Evolutionary conservation across 2,113 vertebrate species (phyloP).

Genomic region (Madoqua kirkii): DNA sequence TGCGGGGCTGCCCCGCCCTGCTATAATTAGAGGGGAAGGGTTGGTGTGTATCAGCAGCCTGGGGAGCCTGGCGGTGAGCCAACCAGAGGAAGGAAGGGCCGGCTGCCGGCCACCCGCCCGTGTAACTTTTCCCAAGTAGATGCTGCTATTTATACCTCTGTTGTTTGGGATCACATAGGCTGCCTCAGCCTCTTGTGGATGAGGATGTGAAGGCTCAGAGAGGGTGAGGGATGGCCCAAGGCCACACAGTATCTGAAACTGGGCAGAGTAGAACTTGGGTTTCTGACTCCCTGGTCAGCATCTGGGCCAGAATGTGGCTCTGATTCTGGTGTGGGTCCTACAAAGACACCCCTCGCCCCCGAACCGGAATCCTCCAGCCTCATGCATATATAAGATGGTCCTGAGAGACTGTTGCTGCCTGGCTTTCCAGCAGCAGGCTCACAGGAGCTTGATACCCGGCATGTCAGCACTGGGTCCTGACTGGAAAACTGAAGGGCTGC

Average conservation of each 20-base stretch:
- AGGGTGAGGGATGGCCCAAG: not conserved
- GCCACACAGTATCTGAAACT: not conserved
- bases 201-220: not conserved
- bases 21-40: not conserved
- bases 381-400: too few species aligned
- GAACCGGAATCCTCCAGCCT: too few species aligned
- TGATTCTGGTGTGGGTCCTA: not conserved
- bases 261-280: not conserved
- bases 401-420: accelerated
- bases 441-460: accelerated
- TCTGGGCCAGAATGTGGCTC: not conserved
- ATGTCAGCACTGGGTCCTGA: not conserved
- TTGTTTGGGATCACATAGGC: not conserved
- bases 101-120: not conserved
- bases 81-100: not conserved
- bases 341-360: too few species aligned
- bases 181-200: not conserved
- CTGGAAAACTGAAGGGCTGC: not conserved
- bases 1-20: not conserved
- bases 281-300: not conserved
- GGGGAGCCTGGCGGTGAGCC: not conserved
- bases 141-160: not conserved
- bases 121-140: not conserved
- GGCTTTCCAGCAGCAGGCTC: not conserved
- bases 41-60: not conserved